Conservation (phyloP, 2,797 vertebrate species). For the Chromobotia macracanthus region DNA sequence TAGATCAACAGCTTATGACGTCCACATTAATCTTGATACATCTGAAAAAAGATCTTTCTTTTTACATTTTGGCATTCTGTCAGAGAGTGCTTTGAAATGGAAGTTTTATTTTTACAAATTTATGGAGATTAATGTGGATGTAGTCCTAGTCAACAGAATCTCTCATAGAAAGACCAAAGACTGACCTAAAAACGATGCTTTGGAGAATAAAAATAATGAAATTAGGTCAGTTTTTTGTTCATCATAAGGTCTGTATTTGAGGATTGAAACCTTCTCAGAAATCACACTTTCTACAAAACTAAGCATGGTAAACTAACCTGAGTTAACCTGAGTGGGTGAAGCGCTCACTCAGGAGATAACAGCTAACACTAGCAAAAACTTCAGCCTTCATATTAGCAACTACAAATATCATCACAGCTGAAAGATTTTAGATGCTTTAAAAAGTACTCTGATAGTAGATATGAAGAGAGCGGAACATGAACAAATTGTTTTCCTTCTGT, state of each 20-base stretch:
- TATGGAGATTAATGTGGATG: too few relatives aligned
- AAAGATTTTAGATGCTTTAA: neutral
- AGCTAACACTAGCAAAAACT: neutral
- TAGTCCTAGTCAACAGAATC: too few relatives aligned
- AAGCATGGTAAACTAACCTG: too few relatives aligned
- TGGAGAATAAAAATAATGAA: too few relatives aligned
- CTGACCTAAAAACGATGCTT: too few relatives aligned
- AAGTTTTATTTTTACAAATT: too few relatives aligned
- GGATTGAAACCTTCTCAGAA: neutral
- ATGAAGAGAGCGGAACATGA: neutral
- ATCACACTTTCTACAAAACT: neutral
- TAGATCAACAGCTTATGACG: neutral
- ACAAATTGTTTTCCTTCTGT: neutral
- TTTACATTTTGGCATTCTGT: too few relatives aligned
- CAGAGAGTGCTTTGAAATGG: too few relatives aligned
- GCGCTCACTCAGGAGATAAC: neutral
- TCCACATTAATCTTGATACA: neutral
- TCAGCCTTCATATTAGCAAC: slow-evolving; percentile 22
- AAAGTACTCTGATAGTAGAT: slow-evolving; percentile 4
- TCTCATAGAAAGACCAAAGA: too few relatives aligned
- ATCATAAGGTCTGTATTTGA: too few relatives aligned
- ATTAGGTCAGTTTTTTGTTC: too few relatives aligned
- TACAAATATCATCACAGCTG: neutral
- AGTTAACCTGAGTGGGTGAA: slow-evolving; percentile 8
- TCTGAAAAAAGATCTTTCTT: neutral